Base-by-base conservation (phyloP, 2,888 invertebrate genomes). In the Oligia latruncula region DNA sequence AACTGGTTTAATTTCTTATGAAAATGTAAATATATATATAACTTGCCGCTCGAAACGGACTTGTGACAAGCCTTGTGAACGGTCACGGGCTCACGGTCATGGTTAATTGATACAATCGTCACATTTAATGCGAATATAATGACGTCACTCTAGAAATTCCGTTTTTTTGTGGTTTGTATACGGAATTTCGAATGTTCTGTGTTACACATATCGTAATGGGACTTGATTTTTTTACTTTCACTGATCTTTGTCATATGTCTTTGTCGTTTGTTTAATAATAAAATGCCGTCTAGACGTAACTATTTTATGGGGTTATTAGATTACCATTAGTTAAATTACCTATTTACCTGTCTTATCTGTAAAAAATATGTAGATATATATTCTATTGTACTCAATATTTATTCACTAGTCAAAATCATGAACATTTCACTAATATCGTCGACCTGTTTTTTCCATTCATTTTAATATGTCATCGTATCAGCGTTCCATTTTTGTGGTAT, bases 91-190 rank as follows among this genome's bases (percentile, higher is more conserved):
- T 80, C 85, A 87, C 60, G 80, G 84, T 15, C 76, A 73, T 55
- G 62, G 70, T 64, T 46, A 62, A 74, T 74, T 74, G 52, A 52
- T 60, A 55, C 74, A 65, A 67, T 66, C 70, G 78, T 67, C 46
- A 74, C 43, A 66, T 76, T 76, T 84, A 87, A 85, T 84, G 70
- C 66, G 87, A 85, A 77, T 77, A 70, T 85, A 85, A 85, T 74
- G 65, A 71, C 65, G 74, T 74, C 65, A 78, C 74, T 70, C n/a
- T 15, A 77, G 49, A 49, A 46, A 66, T 75, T 29, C 43, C 43
- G 70, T 64, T 77, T 75, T 13, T 70, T 74, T 74, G 72, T n/a
- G 71, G 67, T 71, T 40, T 66, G 9, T 64, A 84, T 77, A n/a
- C 20, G 74, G 82, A 66, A 64, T 65, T 68, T 58, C 1, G 40